A percentile compares a stretch with the other conserved stretches of the same genome.
Evolutionary conservation across 2,113 vertebrate genomes (phyloP).

Genomic region (Shinisaurus crocodilurus): DNA sequence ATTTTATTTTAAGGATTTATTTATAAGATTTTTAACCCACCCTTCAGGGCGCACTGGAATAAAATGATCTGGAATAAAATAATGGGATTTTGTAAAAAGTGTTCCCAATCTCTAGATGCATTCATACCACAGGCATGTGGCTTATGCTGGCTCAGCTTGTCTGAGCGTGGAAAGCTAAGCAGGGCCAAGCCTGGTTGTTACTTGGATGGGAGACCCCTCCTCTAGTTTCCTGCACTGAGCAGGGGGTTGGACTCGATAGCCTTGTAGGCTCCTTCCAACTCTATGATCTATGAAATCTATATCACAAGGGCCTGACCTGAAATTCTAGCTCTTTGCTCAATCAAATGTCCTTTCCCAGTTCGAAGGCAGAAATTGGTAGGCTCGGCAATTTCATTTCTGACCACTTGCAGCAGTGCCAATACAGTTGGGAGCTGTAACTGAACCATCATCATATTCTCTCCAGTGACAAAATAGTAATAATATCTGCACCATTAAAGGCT

Average conservation of each 20-base stretch:
- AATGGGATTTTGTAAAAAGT: not conserved
- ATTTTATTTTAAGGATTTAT: not conserved
- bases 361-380: not conserved
- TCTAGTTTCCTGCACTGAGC: too few relatives aligned
- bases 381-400: not conserved
- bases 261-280: too few relatives aligned
- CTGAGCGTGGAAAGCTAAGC: too few relatives aligned
- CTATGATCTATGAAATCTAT: too few relatives aligned
- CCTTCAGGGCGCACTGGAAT: not conserved
- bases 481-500: constrained; percentile 13
- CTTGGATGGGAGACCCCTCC: too few relatives aligned
- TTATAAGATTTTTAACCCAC: not conserved
- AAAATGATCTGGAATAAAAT: not conserved
- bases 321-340: not conserved
- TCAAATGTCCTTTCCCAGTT: not conserved
- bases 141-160: too few relatives aligned
- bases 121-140: not conserved
- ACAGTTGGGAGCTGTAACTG: not conserved
- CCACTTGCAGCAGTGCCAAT: not conserved
- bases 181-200: too few relatives aligned
- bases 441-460: not conserved
- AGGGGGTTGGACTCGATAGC: too few relatives aligned
- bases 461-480: not conserved
- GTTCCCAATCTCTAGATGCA: not conserved
- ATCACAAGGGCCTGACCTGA: not conserved